A percentile compares a stretch with the other conserved stretches of the same genome.
These are phyloP conservation scores for Ramphastos sulfuratus DNA, from an alignment of 2,113 vertebrate genomes.

Conservation along the genomic window DNA sequence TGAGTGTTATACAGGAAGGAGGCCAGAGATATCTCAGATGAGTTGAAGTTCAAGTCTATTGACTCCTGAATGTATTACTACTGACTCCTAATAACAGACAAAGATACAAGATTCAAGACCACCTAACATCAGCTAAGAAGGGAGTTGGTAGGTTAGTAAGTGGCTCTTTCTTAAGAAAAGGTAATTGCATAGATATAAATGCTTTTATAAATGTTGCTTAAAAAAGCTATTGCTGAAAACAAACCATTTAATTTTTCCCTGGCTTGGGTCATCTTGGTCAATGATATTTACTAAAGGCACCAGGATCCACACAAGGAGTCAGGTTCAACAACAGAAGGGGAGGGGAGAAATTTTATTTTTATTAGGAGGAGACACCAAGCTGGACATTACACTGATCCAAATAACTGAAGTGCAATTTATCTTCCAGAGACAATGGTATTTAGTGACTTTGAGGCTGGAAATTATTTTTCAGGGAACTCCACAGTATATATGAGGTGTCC, in stretches of 20 bases:
- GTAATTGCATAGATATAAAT: not conserved
- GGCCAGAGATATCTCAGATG: not conserved
- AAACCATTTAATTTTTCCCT: not conserved
- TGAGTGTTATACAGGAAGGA: not conserved
- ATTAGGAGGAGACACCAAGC: not conserved
- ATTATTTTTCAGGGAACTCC: not conserved
- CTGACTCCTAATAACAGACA: not conserved
- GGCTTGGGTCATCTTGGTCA: not conserved
- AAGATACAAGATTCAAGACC: not conserved
- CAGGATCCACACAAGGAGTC: not conserved
- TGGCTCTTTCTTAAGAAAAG: not conserved
- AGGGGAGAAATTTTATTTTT: not conserved
- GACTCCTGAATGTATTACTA: not conserved
- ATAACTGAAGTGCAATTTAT: constrained; percentile 21
- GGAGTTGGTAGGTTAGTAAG: not conserved
- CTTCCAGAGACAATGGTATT: not conserved
- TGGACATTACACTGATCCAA: not conserved
- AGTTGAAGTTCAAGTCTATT: not conserved
- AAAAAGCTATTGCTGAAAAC: not conserved
- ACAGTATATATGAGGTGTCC: not conserved
- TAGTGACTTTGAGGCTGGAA: not conserved
- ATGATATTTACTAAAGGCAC: not conserved
- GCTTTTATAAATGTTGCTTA: not conserved
- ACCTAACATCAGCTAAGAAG: not conserved
- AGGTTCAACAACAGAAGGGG: not conserved